Percentiles rank a stretch among this genome's conserved stretches.
These are phyloP conservation scores for Phenacoccus solenopsis DNA, from an alignment of 1,140 invertebrate species.

Conservation along the genomic window DNA sequence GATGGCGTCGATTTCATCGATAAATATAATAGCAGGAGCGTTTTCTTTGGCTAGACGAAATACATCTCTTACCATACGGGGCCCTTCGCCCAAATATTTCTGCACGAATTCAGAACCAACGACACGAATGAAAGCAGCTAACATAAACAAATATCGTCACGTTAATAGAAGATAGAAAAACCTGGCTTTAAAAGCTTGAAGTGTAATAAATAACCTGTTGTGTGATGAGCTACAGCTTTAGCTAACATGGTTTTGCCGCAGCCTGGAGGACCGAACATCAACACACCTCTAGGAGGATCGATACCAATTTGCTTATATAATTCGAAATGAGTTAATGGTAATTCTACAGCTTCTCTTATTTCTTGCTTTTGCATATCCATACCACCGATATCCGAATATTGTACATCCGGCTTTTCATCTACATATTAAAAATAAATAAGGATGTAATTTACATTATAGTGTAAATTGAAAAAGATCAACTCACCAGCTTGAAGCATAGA, in stretches of 20 bases:
- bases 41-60: conserved; percentile 98
- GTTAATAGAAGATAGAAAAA: neutral
- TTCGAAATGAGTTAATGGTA: conserved; percentile 96
- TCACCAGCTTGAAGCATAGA: conserved; percentile 87
- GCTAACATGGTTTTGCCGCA: conserved; percentile 98
- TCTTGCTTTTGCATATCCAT: conserved; percentile 99
- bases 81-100: conserved; percentile 97
- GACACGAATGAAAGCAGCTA: conserved; percentile 93
- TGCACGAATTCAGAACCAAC: conserved; percentile 99
- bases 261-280: conserved; percentile 97
- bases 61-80: conserved; percentile 97
- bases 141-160: too few species aligned
- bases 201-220: conserved; percentile 54
- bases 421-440: conserved; percentile 21
- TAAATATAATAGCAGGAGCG: conserved; percentile 97
- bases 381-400: conserved; percentile 95
- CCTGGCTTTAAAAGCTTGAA: neutral
- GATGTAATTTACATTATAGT: neutral
- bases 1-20: conserved; percentile 98
- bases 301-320: conserved; percentile 98
- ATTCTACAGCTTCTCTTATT: conserved; percentile 94
- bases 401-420: conserved; percentile 98
- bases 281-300: conserved; percentile 90
- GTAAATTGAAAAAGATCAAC: neutral
- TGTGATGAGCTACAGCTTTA: conserved; percentile 96